Base-by-base conservation (phyloP, 2,113 vertebrate genomes). In the Cardinalis cardinalis region DNA sequence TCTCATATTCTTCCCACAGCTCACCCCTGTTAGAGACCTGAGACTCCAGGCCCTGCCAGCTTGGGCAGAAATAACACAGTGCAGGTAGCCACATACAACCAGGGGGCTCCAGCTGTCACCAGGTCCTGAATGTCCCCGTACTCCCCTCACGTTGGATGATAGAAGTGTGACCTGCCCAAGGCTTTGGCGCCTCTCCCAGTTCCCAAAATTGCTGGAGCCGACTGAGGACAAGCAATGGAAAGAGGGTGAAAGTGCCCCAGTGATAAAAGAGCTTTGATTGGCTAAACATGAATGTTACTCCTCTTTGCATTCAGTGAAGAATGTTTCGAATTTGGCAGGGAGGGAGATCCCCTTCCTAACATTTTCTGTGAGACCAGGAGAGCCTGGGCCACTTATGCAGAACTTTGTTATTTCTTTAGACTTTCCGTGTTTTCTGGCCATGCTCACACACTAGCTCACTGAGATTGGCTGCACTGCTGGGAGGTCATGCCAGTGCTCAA, bases 91-190 rank as follows among this genome's bases (percentile, higher is more conserved):
- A 14, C 1, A 0, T 23, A 38, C 15, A 38, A 1, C 18, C 15
- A 3, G 1, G 10, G n/a, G 2, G 3, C 19, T 55, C 5, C 53
- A 40, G 40, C 20, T 84, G 14, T n/a, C 28, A 40, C 0, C 0
- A 13, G 5, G 11, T 31, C 28, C 34, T 77, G 60, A 81, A 9
- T 51, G 12, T 60, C 12, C 20, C 41, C 1, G 1, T 28, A 21
- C 7, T 81, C 38, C 6, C 28, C 14, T 70, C 4, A 2, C 0
- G 1, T 4, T 32, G 12, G 12, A 31, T 5, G 6, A 13, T 7
- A 40, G 40, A 9, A 2, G 3, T 6, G 9, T 51, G 31, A 36
- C 53, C 28, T 56, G 11, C 9, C 13, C 43, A 75, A 31, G n/a
- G 8, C 12, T 74, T 56, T 84, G 49, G 29, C 20, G 26, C 2